Evolutionary conservation across 2,888 invertebrate species (phyloP), one percentile per base, ranked within the genome.

Genomic region (Heliconius hortense): DNA sequence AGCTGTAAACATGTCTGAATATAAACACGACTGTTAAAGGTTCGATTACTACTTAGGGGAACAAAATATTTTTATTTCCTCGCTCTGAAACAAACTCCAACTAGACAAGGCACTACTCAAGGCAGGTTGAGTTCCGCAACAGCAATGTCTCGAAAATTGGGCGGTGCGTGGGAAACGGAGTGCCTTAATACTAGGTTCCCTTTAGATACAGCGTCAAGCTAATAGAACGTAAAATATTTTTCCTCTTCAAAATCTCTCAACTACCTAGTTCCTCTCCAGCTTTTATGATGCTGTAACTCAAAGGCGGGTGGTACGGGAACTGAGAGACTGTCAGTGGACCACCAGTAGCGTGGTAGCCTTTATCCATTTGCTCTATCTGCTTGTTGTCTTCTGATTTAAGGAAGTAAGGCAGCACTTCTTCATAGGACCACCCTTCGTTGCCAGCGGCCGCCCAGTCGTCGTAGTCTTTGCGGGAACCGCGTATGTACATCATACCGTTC

Each of bases 401-500:
- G 91, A 98, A 98, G 91, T 97, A 98, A 0, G 98, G 98, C 78
- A 98, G 94, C 5, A 98, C 97, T 63, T 98, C 97, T 68, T 97
- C 96, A 90, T 97, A 98, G 43, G 96, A 95, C 98, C 98, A 98
- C 71, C 98, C 98, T 18, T 96, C 95, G 88, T 97, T 98, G 13
- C 98, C 98, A 77, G 96, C 94, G 0, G 95, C 95, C 0, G 97
- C 97, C 98, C 98, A 98, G 78, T 95, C 95, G 86, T 98, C 97
- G 90, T 96, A 98, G 90, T 98, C 98, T 78, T 95, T 96, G 35
- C 96, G 95, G 76, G 98, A 96, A 1, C 98, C 98, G 39, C 98
- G 95, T 80, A 98, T 97, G 89, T 98, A 98, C 96, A 97, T 98
- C 98, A 99, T 99, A 31, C 98, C 98, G 89, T 99, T 99, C 94